Base-by-base conservation (phyloP, 2,888 invertebrate genomes). In the Heliconius aoede region DNA sequence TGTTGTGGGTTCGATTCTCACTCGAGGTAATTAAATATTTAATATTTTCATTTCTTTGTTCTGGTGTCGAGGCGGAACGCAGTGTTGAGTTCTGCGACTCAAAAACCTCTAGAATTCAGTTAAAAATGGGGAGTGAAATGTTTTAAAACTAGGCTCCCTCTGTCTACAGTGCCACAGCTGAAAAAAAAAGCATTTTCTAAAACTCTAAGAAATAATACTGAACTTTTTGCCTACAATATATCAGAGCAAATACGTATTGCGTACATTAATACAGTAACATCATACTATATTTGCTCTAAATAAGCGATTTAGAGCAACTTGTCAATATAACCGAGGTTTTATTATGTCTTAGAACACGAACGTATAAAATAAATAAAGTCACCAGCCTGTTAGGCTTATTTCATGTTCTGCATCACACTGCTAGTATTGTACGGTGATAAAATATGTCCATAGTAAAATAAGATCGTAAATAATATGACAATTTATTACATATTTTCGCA, bases 281-380 rank as follows among this genome's bases (percentile, higher is more conserved):
- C 62, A 0, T 2, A 36, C 11, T 36, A 36, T 36, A 36, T 36
- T 36, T 36, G 55, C 51, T 71, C 58, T 46, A 21, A 46, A 46
- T 46, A 46, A 21, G 46, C 18, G 21, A 71, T 71, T 71, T 75
- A 26, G 61, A 65, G 40, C 72, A 77, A 79, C 74, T 60, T 62
- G 72, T 72, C 72, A 72, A 74, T 72, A 68, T 62, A 69, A 68
- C 32, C 46, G 26, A 46, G 65, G 51, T 74, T 78, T 72, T 76
- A 78, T 76, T 76, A 78, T 76, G 24, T 51, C 28, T 64, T 58
- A 30, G 26, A 60, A 60, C 28, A n/a, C 36, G 26, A 36, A 30
- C 36, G 11, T 26, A 11, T 60, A 32, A 71, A 55, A 71, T 71
- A 71, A 72, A 72, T 72, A 72, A 69, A 51, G 8, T 51, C 51